Evolutionary conservation across 1,140 invertebrate species (phyloP).

Genomic region (Lucilia sericata): DNA sequence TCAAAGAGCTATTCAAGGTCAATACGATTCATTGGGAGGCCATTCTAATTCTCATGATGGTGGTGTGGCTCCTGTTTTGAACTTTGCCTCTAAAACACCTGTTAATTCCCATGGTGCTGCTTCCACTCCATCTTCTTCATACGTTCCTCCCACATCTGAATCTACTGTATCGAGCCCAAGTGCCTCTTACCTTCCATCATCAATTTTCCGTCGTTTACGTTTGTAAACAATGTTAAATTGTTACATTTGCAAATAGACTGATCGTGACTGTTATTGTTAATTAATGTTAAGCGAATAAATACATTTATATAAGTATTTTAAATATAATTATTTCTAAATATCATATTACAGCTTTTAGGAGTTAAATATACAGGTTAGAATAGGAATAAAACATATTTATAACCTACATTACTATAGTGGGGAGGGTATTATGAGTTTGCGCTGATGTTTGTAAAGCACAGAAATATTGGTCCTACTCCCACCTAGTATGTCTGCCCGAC

Average conservation of each 20-base stretch:
- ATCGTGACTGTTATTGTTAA: slow-evolving; percentile 11
- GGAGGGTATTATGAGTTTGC: too few species aligned
- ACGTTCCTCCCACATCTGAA: neutral
- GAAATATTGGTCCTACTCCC: too few species aligned
- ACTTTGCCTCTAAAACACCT: slow-evolving; percentile 59
- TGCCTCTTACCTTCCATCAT: slow-evolving; percentile 47
- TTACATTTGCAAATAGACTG: slow-evolving; percentile 3
- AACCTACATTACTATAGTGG: too few species aligned
- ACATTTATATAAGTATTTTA: too few species aligned
- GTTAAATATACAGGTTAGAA: too few species aligned
- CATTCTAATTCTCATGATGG: slow-evolving; percentile 53
- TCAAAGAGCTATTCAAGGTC: slow-evolving; percentile 58
- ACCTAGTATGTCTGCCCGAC: too few species aligned
- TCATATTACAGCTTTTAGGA: too few species aligned
- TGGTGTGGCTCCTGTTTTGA: slow-evolving; percentile 59
- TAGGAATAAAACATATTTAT: too few species aligned
- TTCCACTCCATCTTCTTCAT: neutral
- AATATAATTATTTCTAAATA: too few species aligned
- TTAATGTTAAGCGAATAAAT: neutral
- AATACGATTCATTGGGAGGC: slow-evolving; percentile 62
- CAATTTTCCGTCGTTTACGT: slow-evolving; percentile 40
- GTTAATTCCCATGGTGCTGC: slow-evolving; percentile 28
- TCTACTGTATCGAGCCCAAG: slow-evolving; percentile 47
- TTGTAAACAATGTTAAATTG: neutral
- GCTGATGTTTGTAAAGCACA: too few species aligned